Base-by-base conservation (phyloP, 2,888 invertebrate genomes). In the Apoderus coryli region DNA sequence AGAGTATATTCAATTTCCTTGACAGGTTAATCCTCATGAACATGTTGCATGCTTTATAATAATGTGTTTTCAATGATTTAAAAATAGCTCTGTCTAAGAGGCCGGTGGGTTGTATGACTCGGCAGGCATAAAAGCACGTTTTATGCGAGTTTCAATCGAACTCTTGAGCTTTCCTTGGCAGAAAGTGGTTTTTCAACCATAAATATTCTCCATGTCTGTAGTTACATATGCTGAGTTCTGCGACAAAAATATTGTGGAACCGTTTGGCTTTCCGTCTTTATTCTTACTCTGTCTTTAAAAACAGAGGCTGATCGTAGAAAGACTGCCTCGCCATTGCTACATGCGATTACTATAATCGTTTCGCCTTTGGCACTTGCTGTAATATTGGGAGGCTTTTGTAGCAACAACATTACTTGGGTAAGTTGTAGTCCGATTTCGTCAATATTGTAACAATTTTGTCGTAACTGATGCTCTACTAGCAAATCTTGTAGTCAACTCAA, bases 81-180 rank as follows among this genome's bases (percentile, higher is more conserved):
- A 33, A 33, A 33, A 28, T 32, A 4, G 28, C 16, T 10, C 24
- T 19, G 15, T 32, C 26, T 10, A 34, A 15, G 10, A 26, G 29
- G 29, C 10, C 32, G 25, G 14, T 49, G 45, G 3, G 44, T 43
- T 1, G 46, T 48, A 29, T 48, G 46, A 22, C 41, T 40, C 6
- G 48, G 46, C 10, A 52, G 32, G 24, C 43, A 45, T 3, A 51
- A 4, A n/a, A 49, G 29, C 10, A 47, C 36, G n/a, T n/a, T n/a
- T n/a, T n/a, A n/a, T n/a, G n/a, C n/a, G n/a, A n/a, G n/a, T 19
- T 19, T 19, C 19, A 19, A 19, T 19, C 19, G 19, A 19, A 19
- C 19, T 19, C 19, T 19, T 19, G 10, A 10, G 25, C n/a, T 25
- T 25, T 25, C 10, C 25, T 25, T 25, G 25, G 25, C 25, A 10